Conservation (phyloP, 2,888 invertebrate species). For the Caenorhabditis macrosperma region DNA sequence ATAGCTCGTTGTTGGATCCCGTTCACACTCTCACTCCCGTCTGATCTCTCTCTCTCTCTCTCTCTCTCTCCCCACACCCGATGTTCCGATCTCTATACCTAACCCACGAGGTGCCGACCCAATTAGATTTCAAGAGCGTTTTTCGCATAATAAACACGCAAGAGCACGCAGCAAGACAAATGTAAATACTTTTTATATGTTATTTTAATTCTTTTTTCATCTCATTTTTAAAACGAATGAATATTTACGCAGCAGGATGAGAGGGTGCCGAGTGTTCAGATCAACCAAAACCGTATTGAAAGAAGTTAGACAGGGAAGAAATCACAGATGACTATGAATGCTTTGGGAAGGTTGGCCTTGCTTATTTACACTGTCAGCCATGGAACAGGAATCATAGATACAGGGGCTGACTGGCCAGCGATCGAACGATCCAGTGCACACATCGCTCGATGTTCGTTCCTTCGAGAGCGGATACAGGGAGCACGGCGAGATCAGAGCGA, state of each 20-base stretch:
- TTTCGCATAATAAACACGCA: neutral
- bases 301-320: neutral
- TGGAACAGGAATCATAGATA: constrained; percentile 47
- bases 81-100: constrained; percentile 34
- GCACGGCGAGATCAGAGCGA: constrained; percentile 73
- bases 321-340: constrained; percentile 16
- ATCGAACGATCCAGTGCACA: constrained; percentile 72
- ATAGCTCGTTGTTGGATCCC: constrained; percentile 60
- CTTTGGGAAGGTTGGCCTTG: too few relatives aligned
- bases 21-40: constrained; percentile 65
- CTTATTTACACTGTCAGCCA: neutral
- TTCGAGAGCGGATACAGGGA: constrained; percentile 76
- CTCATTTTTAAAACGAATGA: neutral
- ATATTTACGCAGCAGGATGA: neutral
- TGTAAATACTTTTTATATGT: neutral
- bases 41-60: constrained; percentile 16
- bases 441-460: constrained; percentile 75
- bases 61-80: constrained; percentile 18
- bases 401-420: constrained; percentile 66
- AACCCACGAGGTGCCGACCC: constrained; percentile 14
- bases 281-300: constrained; percentile 42
- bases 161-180: neutral
- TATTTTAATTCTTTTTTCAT: too few relatives aligned
- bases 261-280: constrained; percentile 6
- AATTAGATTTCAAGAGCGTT: neutral